phyloP scores from a whole-genome alignment of 1,140 invertebrate genomes.

The Drosophila repleta region DNA sequence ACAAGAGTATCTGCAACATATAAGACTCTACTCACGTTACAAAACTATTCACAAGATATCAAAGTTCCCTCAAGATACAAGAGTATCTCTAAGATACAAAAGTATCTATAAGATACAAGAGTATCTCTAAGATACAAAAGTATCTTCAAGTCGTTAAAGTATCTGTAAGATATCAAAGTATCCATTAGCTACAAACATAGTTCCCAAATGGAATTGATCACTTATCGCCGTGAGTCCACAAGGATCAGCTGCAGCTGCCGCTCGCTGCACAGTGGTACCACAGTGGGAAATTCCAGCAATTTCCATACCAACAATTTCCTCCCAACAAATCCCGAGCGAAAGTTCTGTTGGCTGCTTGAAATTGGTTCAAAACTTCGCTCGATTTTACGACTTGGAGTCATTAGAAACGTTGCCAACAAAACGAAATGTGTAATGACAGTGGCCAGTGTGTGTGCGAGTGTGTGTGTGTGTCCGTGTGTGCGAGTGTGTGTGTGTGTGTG shows the following conservation, averaged over 20 bases:
- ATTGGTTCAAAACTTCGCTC: neutral
- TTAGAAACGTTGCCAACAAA: conserved; percentile 68
- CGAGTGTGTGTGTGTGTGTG: conserved; percentile 20
- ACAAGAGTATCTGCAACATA: no score
- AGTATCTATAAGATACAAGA: no score
- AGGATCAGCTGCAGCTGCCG: neutral
- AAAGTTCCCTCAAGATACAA: no score
- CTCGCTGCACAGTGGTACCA: conserved; percentile 1
- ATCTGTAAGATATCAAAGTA: neutral
- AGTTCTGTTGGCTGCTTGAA: neutral
- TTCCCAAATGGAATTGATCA: no score
- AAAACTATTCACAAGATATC: no score
- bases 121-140: no score
- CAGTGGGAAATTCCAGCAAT: neutral
- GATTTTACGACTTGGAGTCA: conserved; percentile 56
- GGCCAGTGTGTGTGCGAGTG: conserved; percentile 11
- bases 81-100: no score
- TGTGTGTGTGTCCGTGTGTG: conserved; percentile 36
- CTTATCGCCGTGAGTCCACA: no score
- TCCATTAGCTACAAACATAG: no score
- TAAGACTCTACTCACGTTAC: no score
- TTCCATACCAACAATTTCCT: neutral
- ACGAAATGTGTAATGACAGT: conserved; percentile 50
- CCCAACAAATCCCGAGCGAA: conserved; percentile 10
- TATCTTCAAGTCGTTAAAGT: no score